Evolutionary conservation across 2,113 vertebrate species (phyloP).

Genomic region (Hemicordylus capensis): DNA sequence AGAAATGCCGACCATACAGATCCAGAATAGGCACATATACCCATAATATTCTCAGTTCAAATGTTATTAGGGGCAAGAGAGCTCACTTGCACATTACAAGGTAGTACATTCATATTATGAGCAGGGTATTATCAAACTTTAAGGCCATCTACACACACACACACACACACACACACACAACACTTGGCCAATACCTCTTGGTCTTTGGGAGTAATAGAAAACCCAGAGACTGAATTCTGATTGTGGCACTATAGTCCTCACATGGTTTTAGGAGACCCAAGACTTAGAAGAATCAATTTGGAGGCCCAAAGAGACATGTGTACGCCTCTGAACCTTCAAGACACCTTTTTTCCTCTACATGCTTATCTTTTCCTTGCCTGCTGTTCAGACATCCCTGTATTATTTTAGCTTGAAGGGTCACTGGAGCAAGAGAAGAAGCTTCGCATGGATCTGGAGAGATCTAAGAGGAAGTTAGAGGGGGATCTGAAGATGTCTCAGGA

Average conservation of each 20-base stretch:
- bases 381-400: background rate
- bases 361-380: background rate
- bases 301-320: background rate
- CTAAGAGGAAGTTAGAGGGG: slow-evolving; percentile 81
- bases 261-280: background rate
- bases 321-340: background rate
- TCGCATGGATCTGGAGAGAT: slow-evolving; percentile 81
- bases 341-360: background rate
- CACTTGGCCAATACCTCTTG: background rate
- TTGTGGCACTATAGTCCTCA: background rate
- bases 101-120: too few species aligned
- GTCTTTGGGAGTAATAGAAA: background rate
- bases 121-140: too few species aligned
- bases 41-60: too few species aligned
- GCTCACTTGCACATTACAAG: too few species aligned
- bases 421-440: slow-evolving; percentile 86
- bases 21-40: too few species aligned
- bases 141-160: too few species aligned
- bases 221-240: background rate
- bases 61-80: too few species aligned
- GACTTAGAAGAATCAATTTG: background rate
- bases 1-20: too few species aligned
- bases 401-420: slow-evolving; percentile 75
- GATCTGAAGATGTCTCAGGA: slow-evolving; percentile 80
- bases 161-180: too few species aligned